Base-by-base conservation (phyloP, 1,140 invertebrate genomes). In the Aphis craccivora region DNA sequence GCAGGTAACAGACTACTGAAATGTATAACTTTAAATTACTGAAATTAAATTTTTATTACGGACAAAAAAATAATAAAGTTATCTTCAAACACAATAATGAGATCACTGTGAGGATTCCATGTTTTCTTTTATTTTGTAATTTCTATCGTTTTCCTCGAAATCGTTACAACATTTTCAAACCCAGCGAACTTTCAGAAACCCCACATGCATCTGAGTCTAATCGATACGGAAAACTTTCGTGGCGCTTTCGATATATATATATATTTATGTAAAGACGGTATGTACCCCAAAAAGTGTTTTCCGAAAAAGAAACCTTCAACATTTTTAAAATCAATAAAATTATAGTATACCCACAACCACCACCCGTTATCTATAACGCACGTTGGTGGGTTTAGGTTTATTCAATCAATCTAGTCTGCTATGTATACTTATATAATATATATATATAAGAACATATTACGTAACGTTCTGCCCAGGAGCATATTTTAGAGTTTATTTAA, bases 281-380 rank as follows among this genome's bases (percentile, higher is more conserved):
- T 76, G 23, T n/a, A 76, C 35, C n/a, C 35, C 81, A 40, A 83
- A 83, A 83, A 35, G 35, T 25, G 37, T 83, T 83, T 83, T 83
- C 81, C 81, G 8, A 83, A 83, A 83, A 83, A 37, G 81, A 40
- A 83, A 83, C 81, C 60, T n/a, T n/a, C 60, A 76, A 30, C 81
- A 40, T 40, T 83, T 83, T 35, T 83, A 83, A 83, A 83, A 83
- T 83, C 83, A 84, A 84, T 40, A 40, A 40, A 43, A 76, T n/a
- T 76, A 76, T 14, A 18, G 30, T 76, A 76, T 76, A 76, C 60
- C 60, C 60, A 11, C 30, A 30, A 14, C n/a, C 60, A 4, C 60
- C 30, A 14, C 30, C 60, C 30, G 60, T n/a, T n/a, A n/a, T n/a
- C n/a, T 76, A n/a, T n/a, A n/a, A n/a, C 11, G 60, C 9, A 1